phyloP scores from a whole-genome alignment of 2,113 vertebrate genomes.

The Nematolebias whitei region DNA sequence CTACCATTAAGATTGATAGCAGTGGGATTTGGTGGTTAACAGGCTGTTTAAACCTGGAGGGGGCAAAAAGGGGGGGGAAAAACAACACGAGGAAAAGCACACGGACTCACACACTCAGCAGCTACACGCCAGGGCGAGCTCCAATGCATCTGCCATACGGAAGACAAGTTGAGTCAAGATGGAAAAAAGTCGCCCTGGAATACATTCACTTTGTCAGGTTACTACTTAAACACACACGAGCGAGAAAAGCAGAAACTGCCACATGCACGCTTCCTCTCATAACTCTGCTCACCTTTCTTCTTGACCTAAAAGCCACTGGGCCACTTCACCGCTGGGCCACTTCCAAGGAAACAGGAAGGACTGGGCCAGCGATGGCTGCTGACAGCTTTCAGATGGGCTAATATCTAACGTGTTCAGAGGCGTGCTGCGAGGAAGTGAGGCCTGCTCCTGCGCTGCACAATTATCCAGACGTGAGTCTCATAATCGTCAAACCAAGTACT shows the following conservation, averaged over 20 bases:
- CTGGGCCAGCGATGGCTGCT: conserved; percentile 51
- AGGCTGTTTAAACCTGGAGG: conserved; percentile 69
- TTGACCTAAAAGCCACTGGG: conserved; percentile 76
- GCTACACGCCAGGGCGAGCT: conserved; percentile 62
- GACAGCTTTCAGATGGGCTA: conserved; percentile 73
- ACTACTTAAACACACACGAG: conserved; percentile 76
- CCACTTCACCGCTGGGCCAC: conserved; percentile 65
- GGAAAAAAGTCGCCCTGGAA: conserved; percentile 61
- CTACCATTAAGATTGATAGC: conserved; percentile 80
- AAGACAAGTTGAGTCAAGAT: conserved; percentile 71
- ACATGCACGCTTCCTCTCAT: conserved; percentile 79
- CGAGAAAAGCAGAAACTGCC: conserved; percentile 79
- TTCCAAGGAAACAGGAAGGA: conserved; percentile 75
- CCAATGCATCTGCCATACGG: conserved; percentile 75
- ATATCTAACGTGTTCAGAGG: conserved; percentile 63
- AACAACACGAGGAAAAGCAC: conserved; percentile 72
- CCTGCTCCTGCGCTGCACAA: conserved; percentile 58
- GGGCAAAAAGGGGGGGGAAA: conserved; percentile 38
- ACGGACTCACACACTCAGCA: conserved; percentile 71
- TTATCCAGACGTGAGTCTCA: conserved; percentile 55
- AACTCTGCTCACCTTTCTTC: conserved; percentile 78
- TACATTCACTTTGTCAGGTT: conserved; percentile 74
- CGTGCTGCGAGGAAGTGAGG: conserved; percentile 51
- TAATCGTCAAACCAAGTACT: conserved; percentile 62
- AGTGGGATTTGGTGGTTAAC: conserved; percentile 80